Evolutionary conservation across 2,888 invertebrate genomes (phyloP).

Genomic region (Parnassius glacialis): DNA sequence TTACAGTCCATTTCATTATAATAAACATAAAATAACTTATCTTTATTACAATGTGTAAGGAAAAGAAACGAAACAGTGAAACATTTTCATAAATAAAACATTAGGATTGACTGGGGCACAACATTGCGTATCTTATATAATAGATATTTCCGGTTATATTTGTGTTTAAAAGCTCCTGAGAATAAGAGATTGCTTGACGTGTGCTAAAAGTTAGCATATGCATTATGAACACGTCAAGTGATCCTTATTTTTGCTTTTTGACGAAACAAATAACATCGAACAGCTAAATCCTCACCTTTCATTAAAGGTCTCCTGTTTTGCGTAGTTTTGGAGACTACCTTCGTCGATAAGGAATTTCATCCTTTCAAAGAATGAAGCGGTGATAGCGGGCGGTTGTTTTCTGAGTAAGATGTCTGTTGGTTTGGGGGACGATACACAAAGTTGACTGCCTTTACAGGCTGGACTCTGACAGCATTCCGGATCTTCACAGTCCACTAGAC

Average conservation of each 20-base stretch:
- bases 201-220: neutral
- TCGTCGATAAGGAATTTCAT: slow-evolving; percentile 99
- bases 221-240: slow-evolving; percentile 23
- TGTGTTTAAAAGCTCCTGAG: slow-evolving; percentile 28
- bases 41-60: slow-evolving; percentile 45
- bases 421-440: slow-evolving; percentile 96
- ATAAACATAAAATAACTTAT: slow-evolving; percentile 38
- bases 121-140: slow-evolving; percentile 85
- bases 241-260: slow-evolving; percentile 25
- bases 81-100: slow-evolving; percentile 75
- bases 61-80: slow-evolving; percentile 64
- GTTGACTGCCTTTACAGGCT: slow-evolving; percentile 90
- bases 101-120: slow-evolving; percentile 89
- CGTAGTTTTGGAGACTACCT: slow-evolving; percentile 98
- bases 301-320: slow-evolving; percentile 96
- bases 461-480: slow-evolving; percentile 96
- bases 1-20: slow-evolving; percentile 39
- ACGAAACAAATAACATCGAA: slow-evolving; percentile 62
- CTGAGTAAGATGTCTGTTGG: slow-evolving; percentile 97
- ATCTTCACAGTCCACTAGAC: slow-evolving; percentile 98
- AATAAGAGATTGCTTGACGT: slow-evolving; percentile 38
- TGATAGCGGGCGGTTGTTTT: slow-evolving; percentile 97
- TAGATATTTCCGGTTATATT: slow-evolving; percentile 38
- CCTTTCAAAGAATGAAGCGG: slow-evolving; percentile 98
- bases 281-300: slow-evolving; percentile 89